Evolutionary conservation across 2,797 vertebrate genomes (phyloP), one percentile per base, ranked within the genome.

Genomic region (Acanthopagrus latus): DNA sequence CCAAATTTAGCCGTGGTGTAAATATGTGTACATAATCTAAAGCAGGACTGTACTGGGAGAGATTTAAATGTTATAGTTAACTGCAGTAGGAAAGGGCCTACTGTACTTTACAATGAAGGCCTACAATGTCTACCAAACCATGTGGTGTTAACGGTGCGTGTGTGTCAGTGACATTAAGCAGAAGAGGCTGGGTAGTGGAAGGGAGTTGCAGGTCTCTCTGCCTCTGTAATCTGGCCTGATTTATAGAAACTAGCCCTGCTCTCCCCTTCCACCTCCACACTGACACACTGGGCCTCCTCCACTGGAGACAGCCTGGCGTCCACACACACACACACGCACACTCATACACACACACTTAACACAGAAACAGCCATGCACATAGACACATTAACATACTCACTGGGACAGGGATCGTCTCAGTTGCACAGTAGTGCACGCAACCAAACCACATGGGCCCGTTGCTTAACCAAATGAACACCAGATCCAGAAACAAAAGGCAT

Each of bases 181-280:
- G 97, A 82, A 95, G 95, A 96, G 95, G 95, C 95, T 94, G 81
- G 84, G 95, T 91, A 89, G 96, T 96, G 95, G 93, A 95, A 94
- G 96, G 90, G 95, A 95, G 96, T 96, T 95, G 95, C 96, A 89
- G 82, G 83, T 81, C 89, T 90, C 87, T 92, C 87, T 91, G 88
- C 95, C 96, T 96, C 97, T 98, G 96, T 99, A 99, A 99, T 99
- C 97, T 98, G 96, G 95, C 88, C 96, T 98, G 97, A 99, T 99
- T 99, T 99, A 99, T 98, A 95, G 96, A 89, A 80, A 78, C 86
- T 83, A 85, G 80, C 75, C 82, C 85, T 82, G 95, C 92, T 95
- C 95, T 91, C 96, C 97, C 97, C 86, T 90, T 91, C 89, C 88
- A 91, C 89, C 87, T 92, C 87, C 74, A 79, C 87, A 87, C 88